Percentiles rank a stretch among this genome's conserved stretches.
Conservation (phyloP, 2,797 vertebrate genomes). For the Microctenopoma lineatum region DNA sequence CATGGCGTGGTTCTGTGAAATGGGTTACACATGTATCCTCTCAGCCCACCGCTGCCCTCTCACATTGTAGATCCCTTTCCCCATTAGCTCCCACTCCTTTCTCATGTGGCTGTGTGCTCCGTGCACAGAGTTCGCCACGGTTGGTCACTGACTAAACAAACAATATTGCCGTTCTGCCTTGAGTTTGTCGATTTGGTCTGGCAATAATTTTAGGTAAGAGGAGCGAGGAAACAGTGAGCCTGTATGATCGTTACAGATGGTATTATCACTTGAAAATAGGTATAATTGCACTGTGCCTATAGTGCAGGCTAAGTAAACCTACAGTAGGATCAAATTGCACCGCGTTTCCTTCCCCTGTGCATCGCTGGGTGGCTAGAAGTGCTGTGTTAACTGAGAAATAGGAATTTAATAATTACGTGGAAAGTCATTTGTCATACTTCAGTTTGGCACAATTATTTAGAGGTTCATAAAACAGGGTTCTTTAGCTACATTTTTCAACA, state of each 20-base stretch:
- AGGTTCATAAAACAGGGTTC: constrained; percentile 4
- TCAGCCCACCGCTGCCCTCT: constrained; percentile 51
- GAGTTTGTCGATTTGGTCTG: constrained; percentile 68
- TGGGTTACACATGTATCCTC: constrained; percentile 77
- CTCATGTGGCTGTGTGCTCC: constrained; percentile 56
- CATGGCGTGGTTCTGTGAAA: constrained; percentile 75
- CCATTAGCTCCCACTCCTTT: constrained; percentile 64
- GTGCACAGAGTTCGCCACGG: constrained; percentile 33
- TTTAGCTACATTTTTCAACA: not conserved
- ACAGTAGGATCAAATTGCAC: constrained; percentile 62
- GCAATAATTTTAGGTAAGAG: constrained; percentile 67
- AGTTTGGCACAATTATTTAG: constrained; percentile 36
- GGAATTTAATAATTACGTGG: constrained; percentile 44
- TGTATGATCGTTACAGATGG: constrained; percentile 60
- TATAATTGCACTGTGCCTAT: constrained; percentile 70
- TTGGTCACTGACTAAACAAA: constrained; percentile 71
- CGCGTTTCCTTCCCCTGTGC: constrained; percentile 43
- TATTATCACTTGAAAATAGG: constrained; percentile 72
- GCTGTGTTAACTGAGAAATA: constrained; percentile 55
- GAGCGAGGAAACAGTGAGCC: constrained; percentile 55
- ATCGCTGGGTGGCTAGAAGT: constrained; percentile 41
- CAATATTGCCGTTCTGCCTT: constrained; percentile 67
- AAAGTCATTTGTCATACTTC: constrained; percentile 44
- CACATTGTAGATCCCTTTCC: constrained; percentile 42
- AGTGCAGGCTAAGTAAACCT: constrained; percentile 69